Base-by-base conservation (phyloP, 2,888 invertebrate genomes). In the Aricia artaxerxes region DNA sequence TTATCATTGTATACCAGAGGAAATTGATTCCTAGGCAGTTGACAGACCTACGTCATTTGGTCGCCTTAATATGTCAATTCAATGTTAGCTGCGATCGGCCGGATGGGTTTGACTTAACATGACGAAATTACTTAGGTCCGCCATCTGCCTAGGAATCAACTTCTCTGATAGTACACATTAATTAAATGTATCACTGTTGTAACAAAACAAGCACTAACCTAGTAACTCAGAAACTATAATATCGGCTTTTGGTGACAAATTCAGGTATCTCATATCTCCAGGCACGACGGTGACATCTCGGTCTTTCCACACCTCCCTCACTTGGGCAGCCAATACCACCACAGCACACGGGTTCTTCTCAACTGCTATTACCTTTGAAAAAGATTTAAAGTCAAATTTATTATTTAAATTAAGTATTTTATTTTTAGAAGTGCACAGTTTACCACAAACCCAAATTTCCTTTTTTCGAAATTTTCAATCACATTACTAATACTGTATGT, bases 271-370 rank as follows among this genome's bases (percentile, higher is more conserved):
- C 98, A 99, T 99, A 89, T 99, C 99, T 80, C 96, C 96, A 2
- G 97, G 96, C 72, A 98, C 95, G 2, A 99, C 96, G 2, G 96
- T 96, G 0, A 98, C 98, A 79, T 93, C 91, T 84, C 96, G 95
- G 79, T 96, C 96, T 24, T 95, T 95, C 98, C 98, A 98, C 80
- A 97, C 95, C 85, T 97, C 97, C 75, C 96, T 95, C 78, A 97
- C 96, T 85, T 97, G 95, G 13, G 97, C 96, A 72, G 96, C 95
- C 38, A 98, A 91, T 83, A 98, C 98, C 77, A 98, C 96, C 64
- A 99, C 96, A 57, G 99, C 99, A 92, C 98, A 98, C 0, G 98
- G 98, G 95, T 99, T 99, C 90, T 99, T 99, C 91, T 99, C 99
- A 5, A 99, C 97, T 7, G 99, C 99, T 90, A 98, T 98, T 11